A percentile compares a stretch with the other conserved stretches of the same genome.
These are phyloP conservation scores for Halcyon leucocephala DNA, from an alignment of 2,797 vertebrate genomes.

Conservation along the genomic window DNA sequence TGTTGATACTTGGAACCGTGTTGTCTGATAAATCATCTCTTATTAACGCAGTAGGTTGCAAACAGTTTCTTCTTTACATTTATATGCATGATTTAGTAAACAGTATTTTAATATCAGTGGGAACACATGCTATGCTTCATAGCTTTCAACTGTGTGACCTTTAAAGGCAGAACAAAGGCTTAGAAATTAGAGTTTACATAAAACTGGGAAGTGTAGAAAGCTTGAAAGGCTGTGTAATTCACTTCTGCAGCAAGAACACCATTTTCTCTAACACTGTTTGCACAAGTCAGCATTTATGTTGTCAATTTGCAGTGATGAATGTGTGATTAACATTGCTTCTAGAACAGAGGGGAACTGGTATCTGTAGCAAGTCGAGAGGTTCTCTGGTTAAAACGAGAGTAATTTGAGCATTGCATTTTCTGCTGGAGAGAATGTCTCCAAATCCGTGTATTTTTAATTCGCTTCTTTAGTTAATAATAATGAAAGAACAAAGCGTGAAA, in stretches of 20 bases:
- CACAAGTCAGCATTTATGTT: constrained; percentile 67
- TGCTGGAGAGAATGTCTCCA: not conserved
- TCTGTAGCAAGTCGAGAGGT: not conserved
- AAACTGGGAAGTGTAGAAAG: constrained; percentile 36
- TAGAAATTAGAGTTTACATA: constrained; percentile 59
- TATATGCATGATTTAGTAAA: constrained; percentile 56
- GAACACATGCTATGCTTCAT: constrained; percentile 46
- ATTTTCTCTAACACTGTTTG: constrained; percentile 58
- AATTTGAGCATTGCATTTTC: not conserved
- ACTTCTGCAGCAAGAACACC: constrained; percentile 53
- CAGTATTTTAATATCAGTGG: constrained; percentile 45
- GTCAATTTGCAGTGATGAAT: constrained; percentile 59
- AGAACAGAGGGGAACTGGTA: constrained; percentile 1
- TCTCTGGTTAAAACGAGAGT: not conserved
- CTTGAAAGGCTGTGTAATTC: constrained; percentile 58
- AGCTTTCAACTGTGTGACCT: constrained; percentile 58
- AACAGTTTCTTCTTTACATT: constrained; percentile 58
- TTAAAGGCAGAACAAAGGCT: constrained; percentile 67
- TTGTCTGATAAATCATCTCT: constrained; percentile 43
- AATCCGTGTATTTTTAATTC: constrained; percentile 3
- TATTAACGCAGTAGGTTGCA: constrained; percentile 38
- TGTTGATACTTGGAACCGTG: constrained; percentile 38
- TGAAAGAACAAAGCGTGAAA: not conserved
- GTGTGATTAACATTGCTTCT: constrained; percentile 38
- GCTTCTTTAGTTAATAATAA: not conserved